Evolutionary conservation across 1,140 invertebrate genomes (phyloP).

Genomic region (Drosophila bipectinata): DNA sequence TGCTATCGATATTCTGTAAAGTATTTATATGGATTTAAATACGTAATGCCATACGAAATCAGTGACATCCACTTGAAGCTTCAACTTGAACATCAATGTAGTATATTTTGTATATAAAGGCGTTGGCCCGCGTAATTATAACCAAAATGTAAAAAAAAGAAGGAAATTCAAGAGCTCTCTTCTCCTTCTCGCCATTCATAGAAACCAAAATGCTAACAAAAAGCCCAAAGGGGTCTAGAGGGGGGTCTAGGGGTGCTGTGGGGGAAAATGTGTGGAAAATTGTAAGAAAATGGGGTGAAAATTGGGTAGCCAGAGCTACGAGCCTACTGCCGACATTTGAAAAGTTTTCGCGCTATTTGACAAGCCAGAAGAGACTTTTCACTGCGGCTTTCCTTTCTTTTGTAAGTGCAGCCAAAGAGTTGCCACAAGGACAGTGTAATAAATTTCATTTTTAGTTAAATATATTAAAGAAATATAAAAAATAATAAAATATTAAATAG

Average conservation of each 20-base stretch:
- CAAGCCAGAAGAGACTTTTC: conserved; percentile 45
- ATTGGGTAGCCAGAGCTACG: conserved; percentile 1
- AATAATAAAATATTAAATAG: too few species aligned
- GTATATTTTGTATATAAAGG: neutral
- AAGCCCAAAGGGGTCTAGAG: conserved; percentile 23
- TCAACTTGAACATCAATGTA: too few species aligned
- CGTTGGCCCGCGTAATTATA: conserved; percentile 46
- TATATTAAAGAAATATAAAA: neutral
- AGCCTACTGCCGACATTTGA: conserved; percentile 44
- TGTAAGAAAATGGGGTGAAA: conserved; percentile 14
- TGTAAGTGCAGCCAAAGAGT: conserved; percentile 1
- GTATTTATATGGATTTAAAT: conserved; percentile 24
- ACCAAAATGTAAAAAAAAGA: conserved; percentile 10
- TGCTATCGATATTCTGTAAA: conserved; percentile 16
- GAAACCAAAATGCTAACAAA: conserved; percentile 32
- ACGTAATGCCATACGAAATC: neutral
- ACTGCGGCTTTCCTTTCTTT: conserved; percentile 36
- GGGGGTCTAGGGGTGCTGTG: conserved; percentile 6
- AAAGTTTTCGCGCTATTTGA: conserved; percentile 75
- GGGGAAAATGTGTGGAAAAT: neutral
- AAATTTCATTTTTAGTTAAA: neutral
- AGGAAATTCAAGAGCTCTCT: conserved; percentile 27
- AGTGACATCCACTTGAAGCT: too few species aligned
- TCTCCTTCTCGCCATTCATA: conserved; percentile 12
- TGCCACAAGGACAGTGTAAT: conserved; percentile 15